Evolutionary conservation across 2,797 vertebrate species (phyloP).

Genomic region (Anguilla megastoma): DNA sequence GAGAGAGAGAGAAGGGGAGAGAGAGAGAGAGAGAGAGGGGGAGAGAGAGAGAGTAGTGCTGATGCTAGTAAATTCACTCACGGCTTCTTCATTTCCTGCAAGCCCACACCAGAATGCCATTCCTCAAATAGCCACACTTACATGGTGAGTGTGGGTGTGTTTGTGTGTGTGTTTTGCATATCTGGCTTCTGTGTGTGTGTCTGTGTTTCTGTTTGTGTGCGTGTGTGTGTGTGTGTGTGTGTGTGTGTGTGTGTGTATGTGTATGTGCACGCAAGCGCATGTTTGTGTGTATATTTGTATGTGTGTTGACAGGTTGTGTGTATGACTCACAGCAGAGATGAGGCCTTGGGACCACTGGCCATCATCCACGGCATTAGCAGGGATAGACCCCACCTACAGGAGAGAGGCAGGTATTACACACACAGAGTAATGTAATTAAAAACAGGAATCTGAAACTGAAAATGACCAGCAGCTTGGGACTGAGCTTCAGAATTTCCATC

Average conservation of each 20-base stretch:
- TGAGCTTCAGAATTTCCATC: neutral
- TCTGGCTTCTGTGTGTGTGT: neutral
- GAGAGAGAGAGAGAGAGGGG: neutral
- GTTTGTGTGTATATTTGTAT: neutral
- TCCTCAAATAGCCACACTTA: neutral
- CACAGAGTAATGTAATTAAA: neutral
- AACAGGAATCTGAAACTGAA: neutral
- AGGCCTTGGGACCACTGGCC: constrained; percentile 99
- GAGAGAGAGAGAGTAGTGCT: neutral
- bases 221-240: too few relatives aligned
- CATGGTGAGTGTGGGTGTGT: neutral
- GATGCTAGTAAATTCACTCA: neutral
- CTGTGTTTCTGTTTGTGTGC: neutral
- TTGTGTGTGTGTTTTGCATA: neutral
- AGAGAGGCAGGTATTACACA: constrained; percentile 10
- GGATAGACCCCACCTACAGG: constrained; percentile 88
- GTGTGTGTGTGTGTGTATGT: neutral
- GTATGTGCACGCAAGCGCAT: neutral
- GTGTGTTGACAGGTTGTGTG: neutral
- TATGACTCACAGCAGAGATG: constrained; percentile 89
- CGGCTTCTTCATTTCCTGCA: neutral
- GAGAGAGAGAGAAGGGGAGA: neutral
- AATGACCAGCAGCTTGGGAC: neutral
- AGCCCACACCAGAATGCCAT: neutral
- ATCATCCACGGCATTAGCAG: constrained; percentile 94